A percentile compares a stretch with the other conserved stretches of the same genome.
Evolutionary conservation across 2,113 vertebrate species (phyloP).

Genomic region (Pteruthius melanotis): DNA sequence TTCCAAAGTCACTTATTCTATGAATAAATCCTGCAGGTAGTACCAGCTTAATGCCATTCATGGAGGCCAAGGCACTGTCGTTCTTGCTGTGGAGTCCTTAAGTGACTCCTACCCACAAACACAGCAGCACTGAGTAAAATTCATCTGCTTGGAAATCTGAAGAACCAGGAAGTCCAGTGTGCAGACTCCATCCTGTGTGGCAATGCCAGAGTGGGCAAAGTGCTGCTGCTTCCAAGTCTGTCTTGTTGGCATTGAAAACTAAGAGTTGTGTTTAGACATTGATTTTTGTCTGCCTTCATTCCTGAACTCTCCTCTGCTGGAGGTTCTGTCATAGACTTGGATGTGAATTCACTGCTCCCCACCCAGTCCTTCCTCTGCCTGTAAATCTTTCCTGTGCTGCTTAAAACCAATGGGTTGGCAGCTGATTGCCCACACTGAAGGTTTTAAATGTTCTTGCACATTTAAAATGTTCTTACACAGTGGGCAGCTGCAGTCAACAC

Average conservation of each 20-base stretch:
- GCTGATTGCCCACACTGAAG: background rate
- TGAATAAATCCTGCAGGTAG: background rate
- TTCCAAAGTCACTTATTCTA: background rate
- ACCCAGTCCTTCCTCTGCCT: background rate
- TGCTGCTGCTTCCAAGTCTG: rapidly evolving
- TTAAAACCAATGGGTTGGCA: background rate
- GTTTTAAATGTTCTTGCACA: background rate
- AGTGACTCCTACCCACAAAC: rapidly evolving
- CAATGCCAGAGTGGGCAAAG: rapidly evolving
- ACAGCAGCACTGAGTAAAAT: rapidly evolving
- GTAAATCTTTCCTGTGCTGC: background rate
- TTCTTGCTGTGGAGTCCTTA: rapidly evolving
- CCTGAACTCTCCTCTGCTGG: rapidly evolving
- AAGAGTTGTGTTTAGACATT: background rate
- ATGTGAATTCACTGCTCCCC: background rate
- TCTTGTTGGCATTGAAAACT: rapidly evolving
- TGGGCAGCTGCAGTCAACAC: background rate
- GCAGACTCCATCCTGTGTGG: rapidly evolving
- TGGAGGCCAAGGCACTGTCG: no score
- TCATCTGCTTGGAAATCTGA: rapidly evolving
- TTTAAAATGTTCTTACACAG: background rate
- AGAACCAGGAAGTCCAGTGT: background rate
- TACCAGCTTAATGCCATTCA: rapidly evolving
- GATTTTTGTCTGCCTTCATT: background rate
- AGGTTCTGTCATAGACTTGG: background rate